Evolutionary conservation across 2,113 vertebrate species (phyloP), one percentile per base, ranked within the genome.

Genomic region (Cervus canadensis): DNA sequence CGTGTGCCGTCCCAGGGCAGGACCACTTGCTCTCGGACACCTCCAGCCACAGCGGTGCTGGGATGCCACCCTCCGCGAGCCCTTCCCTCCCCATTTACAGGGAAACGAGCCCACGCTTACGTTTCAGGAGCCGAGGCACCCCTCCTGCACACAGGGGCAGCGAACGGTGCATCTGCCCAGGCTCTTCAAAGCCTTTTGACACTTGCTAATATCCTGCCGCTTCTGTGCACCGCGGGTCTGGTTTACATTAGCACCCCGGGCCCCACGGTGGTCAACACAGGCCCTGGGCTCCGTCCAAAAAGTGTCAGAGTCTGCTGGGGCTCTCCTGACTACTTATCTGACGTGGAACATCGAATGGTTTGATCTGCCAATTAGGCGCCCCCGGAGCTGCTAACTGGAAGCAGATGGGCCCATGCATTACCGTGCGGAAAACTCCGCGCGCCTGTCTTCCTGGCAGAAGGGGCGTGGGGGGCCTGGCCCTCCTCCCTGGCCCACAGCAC

Each of bases 291-390:
- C 91, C 3, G 0, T 97, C 98, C 98, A 98, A 89, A 81, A 74
- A 71, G 96, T 50, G 40, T 87, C 89, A 26, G 59, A 0, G 92
- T 90, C 45, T 12, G 3, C 94, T 1, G 33, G 13, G 91, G 25
- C 83, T 43, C 91, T 14, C 64, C 94, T 87, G 71, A 95, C 30
- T 14, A 89, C 89, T 97, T 92, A 94, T 97, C 98, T 97, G 92
- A 97, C 96, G 3, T 8, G 64, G 87, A 97, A 97, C 97, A 97
- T 94, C 60, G 54, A 57, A 64, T 13, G 96, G 95, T 96, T 98
- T 98, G 98, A 98, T 98, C 88, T 96, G 95, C 91, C 98, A 97
- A 97, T 98, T 96, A 98, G 98, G 94, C 97, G 4, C 95, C 86
- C 97, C 90, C 9, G 0, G 97, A 97, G 98, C 97, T 11, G 98